Evolutionary conservation across 2,797 vertebrate species (phyloP), one percentile per base, ranked within the genome.

Genomic region (Darevskia nairensis): DNA sequence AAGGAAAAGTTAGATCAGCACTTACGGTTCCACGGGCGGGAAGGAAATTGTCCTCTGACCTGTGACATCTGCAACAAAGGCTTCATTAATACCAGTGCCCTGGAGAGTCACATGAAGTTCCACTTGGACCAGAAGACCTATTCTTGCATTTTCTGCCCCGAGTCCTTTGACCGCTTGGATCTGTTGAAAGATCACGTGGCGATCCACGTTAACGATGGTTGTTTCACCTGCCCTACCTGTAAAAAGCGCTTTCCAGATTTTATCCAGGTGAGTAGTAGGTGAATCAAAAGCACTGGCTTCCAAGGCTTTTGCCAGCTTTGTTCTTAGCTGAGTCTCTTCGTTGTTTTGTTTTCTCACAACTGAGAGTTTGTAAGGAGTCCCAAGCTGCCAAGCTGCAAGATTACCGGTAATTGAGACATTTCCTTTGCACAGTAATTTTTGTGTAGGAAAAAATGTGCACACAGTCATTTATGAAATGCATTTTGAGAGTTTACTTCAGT

Each of bases 1-100:
- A 99, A 99, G 93, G 99, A 99, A 92, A 99, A 98, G 91, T 97
- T 99, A 96, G 99, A 99, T 21, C 98, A 98, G 94, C 99, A 99
- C 91, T 93, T 99, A 95, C 96, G 98, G 6, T 98, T 98, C 89
- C 99, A 99, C 0, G 98, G 98, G 2, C 97, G 98, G 32, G 99
- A 99, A 79, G 97, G 98, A 71, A 97, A 93, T 90, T 99, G 98
- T 94, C 95, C 98, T 9, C 94, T 99, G 87, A 97, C 98, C 93
- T 99, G 99, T 92, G 98, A 99, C 93, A 97, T 98, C 86, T 99
- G 99, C 96, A 98, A 97, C 96, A 99, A 99, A 95, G 99, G 98
- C 92, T 99, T 99, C 95, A 96, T 97, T 92, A 98, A 97, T 69
- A 98, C 98, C 21, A 89, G 97, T 0, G 97, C 98, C 6, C 95